Conservation (phyloP, 2,797 vertebrate genomes). For the Acipenser oxyrinchus region DNA sequence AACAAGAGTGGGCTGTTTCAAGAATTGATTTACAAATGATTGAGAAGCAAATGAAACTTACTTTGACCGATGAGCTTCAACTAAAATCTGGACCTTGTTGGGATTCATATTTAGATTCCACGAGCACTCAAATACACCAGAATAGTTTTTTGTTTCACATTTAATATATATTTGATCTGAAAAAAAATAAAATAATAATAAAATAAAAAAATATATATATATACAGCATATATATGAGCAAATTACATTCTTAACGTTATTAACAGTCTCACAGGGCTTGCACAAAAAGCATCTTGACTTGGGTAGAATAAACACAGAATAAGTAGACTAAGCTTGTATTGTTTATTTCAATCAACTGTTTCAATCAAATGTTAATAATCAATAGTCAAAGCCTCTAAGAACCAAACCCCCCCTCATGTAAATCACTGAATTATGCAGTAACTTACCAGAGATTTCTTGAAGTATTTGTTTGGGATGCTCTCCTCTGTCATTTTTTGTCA, state of each 20-base stretch:
- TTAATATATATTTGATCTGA: conserved; percentile 39
- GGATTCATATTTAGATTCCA: conserved; percentile 47
- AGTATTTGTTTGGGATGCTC: conserved; percentile 4
- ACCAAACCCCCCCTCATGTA: neutral
- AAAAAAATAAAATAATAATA: neutral
- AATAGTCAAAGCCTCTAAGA: conserved; percentile 11
- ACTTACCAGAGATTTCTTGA: conserved; percentile 15
- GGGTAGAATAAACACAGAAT: conserved; percentile 23
- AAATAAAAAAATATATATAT: neutral
- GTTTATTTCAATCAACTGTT: too few relatives aligned
- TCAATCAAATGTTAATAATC: neutral
- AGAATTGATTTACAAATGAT: neutral
- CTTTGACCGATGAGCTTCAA: conserved; percentile 38
- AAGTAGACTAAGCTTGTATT: neutral
- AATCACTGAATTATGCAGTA: conserved; percentile 12
- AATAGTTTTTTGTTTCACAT: conserved; percentile 49
- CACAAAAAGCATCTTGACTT: conserved; percentile 1
- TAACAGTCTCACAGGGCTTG: neutral
- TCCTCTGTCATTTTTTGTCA: neutral
- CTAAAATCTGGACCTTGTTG: conserved; percentile 38
- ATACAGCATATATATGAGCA: neutral
- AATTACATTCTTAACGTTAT: neutral
- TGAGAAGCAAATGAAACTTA: conserved; percentile 26
- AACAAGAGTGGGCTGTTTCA: neutral
- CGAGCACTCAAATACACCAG: conserved; percentile 51